These are phyloP conservation scores for Rhinichthys klamathensis DNA, from an alignment of 2,113 vertebrate genomes.

Conservation along the genomic window DNA sequence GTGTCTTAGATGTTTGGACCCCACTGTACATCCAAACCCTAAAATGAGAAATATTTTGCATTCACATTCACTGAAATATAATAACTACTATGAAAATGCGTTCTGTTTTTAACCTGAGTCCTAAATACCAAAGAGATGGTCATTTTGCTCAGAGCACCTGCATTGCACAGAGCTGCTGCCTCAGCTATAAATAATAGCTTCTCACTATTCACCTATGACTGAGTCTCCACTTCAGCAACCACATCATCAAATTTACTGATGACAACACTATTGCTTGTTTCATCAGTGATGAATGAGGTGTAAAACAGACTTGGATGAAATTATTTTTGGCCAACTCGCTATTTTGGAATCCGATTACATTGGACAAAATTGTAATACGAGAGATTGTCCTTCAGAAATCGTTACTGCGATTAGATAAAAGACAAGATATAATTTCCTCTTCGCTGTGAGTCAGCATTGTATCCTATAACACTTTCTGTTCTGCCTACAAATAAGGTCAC, in stretches of 20 bases:
- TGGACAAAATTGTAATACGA: not conserved
- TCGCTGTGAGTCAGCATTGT: not conserved
- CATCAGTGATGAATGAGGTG: not conserved
- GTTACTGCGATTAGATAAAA: not conserved
- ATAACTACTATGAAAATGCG: too few species aligned
- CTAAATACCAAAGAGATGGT: not conserved
- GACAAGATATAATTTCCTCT: not conserved
- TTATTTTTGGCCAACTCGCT: not conserved
- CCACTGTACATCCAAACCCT: not conserved
- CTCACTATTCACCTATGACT: slow-evolving; percentile 18
- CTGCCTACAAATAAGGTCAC: not conserved
- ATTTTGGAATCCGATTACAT: not conserved
- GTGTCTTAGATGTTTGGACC: not conserved
- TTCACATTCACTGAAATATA: too few species aligned
- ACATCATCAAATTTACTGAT: slow-evolving; percentile 18
- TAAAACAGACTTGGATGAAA: not conserved
- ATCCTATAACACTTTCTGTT: not conserved
- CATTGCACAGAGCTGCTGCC: not conserved
- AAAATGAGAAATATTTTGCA: too few species aligned
- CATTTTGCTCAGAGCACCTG: not conserved
- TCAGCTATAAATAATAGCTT: slow-evolving; percentile 3
- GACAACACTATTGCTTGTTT: not conserved
- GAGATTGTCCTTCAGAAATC: not conserved
- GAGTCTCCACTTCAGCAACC: not conserved
- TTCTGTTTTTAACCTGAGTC: too few species aligned